A percentile compares a stretch with the other conserved stretches of the same genome.
Conservation (phyloP, 2,113 vertebrate species). For the Heptranchias perlo region DNA sequence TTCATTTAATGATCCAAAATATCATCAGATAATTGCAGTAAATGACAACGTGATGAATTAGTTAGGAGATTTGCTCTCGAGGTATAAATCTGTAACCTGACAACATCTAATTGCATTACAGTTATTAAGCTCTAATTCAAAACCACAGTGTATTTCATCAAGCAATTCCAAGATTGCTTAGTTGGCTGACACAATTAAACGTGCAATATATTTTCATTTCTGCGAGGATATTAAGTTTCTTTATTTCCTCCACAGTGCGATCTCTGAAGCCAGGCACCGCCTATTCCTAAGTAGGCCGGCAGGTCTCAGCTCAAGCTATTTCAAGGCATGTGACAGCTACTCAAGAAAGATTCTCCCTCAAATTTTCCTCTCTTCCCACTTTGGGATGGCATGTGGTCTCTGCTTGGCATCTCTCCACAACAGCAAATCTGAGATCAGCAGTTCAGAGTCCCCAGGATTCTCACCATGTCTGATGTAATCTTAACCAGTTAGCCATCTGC, state of each 20-base stretch:
- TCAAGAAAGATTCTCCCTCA: too few species aligned
- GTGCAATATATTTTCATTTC: background rate
- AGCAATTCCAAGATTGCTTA: background rate
- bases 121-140: background rate
- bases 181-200: background rate
- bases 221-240: background rate
- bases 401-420: too few species aligned
- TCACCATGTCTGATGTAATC: too few species aligned
- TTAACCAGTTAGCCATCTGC: too few species aligned
- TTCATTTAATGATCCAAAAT: background rate
- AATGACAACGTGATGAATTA: conserved; percentile 18
- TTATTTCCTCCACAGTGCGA: background rate
- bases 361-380: too few species aligned
- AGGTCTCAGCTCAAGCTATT: background rate
- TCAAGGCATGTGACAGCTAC: background rate
- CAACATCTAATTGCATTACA: background rate
- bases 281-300: background rate
- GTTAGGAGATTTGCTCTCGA: background rate
- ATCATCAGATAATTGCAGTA: background rate
- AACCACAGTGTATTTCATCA: background rate
- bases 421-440: too few species aligned
- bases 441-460: too few species aligned
- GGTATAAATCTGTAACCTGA: background rate
- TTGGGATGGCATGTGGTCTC: too few species aligned
- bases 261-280: background rate